Conservation (phyloP, 2,888 invertebrate species). For the Agrotis segetum region DNA sequence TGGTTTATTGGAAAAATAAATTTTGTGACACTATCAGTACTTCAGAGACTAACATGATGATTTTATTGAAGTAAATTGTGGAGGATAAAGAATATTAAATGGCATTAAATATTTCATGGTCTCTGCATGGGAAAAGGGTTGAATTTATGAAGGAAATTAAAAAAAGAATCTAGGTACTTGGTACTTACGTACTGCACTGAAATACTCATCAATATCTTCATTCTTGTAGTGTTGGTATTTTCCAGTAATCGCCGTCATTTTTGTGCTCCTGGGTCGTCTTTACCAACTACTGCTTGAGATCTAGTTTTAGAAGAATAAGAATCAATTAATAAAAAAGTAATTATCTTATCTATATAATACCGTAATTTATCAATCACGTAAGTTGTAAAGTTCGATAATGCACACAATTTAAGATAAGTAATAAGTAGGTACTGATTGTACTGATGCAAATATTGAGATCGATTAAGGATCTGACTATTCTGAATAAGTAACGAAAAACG, state of each 20-base stretch:
- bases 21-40: not conserved
- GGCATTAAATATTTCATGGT: not conserved
- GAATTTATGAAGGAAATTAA: too few relatives aligned
- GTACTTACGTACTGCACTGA: conserved; percentile 91
- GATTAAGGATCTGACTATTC: not conserved
- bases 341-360: conserved; percentile 55
- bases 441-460: conserved; percentile 9
- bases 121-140: too few relatives aligned
- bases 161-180: too few relatives aligned
- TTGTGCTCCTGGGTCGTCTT: conserved; percentile 32
- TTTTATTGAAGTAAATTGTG: not conserved
- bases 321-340: conserved; percentile 25
- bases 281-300: conserved; percentile 18
- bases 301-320: conserved; percentile 13
- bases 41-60: not conserved
- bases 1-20: conserved; percentile 63
- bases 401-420: conserved; percentile 18
- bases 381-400: conserved; percentile 44
- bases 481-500: too few relatives aligned
- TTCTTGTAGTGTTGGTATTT: conserved; percentile 92
- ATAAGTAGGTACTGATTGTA: not conserved
- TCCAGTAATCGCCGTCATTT: conserved; percentile 91
- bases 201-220: conserved; percentile 93
- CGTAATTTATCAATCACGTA: conserved; percentile 69
- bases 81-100: not conserved